Conservation (phyloP, 2,113 vertebrate species). For the Istiophorus platypterus region DNA sequence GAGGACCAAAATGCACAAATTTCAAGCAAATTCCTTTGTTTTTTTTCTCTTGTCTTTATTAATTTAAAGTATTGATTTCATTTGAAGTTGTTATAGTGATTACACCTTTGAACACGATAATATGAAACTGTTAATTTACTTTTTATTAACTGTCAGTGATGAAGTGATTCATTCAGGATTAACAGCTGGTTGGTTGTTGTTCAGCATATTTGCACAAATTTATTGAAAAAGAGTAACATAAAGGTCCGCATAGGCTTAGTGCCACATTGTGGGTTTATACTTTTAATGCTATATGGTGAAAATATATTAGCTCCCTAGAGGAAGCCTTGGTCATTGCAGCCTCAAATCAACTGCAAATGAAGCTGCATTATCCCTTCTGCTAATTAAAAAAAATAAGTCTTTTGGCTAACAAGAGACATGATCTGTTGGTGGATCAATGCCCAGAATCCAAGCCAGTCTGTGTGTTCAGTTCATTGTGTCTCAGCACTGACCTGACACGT, state of each 20-base stretch:
- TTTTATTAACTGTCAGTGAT: neutral
- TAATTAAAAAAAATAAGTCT: constrained; percentile 5
- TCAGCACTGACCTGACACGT: constrained; percentile 87
- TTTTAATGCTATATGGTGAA: no score
- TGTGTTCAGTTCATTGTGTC: neutral
- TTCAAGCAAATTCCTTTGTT: neutral
- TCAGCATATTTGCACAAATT: neutral
- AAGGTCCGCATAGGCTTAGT: neutral
- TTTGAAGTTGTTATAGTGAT: neutral
- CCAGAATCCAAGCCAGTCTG: neutral
- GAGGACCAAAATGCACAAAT: neutral
- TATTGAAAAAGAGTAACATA: neutral
- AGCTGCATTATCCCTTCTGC: neutral
- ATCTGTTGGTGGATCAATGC: neutral
- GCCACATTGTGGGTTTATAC: neutral
- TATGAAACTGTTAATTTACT: neutral
- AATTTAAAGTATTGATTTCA: neutral
- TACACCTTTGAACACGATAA: neutral
- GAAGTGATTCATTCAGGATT: neutral
- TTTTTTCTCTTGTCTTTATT: neutral
- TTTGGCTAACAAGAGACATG: neutral
- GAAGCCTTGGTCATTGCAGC: neutral
- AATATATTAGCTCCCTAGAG: neutral
- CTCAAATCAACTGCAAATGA: constrained; percentile 25
- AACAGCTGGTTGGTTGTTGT: neutral